Evolutionary conservation across 1,140 invertebrate genomes (phyloP).

Genomic region (Grapholita molesta): DNA sequence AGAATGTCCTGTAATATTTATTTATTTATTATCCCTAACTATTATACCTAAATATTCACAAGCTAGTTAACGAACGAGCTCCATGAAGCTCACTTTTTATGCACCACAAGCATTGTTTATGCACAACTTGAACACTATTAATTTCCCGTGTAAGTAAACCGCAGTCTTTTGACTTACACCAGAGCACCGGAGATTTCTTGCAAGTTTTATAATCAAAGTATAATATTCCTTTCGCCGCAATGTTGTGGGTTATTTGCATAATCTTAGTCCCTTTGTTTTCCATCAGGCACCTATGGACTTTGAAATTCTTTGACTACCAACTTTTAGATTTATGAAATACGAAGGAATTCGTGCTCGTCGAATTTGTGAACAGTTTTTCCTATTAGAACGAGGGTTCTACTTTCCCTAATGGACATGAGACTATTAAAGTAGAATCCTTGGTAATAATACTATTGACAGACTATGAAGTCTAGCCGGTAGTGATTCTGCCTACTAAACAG

Average conservation of each 20-base stretch:
- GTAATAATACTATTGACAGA: no score
- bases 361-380: no score
- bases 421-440: no score
- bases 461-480: no score
- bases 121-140: not conserved
- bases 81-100: not conserved
- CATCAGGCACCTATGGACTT: not conserved
- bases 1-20: no score
- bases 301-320: not conserved
- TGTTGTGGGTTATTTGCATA: not conserved
- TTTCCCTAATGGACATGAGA: no score
- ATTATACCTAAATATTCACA: no score
- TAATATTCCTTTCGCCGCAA: not conserved
- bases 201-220: constrained; percentile 13
- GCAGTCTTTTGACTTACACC: not conserved
- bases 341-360: no score
- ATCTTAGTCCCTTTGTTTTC: constrained; percentile 1
- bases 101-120: not conserved
- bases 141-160: not conserved
- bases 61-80: no score
- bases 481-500: no score
- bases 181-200: not conserved
- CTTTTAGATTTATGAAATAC: not conserved
- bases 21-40: no score
- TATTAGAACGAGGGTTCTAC: no score